Base-by-base conservation (phyloP, 2,113 vertebrate species). In the Phrynosoma blainvillii region DNA sequence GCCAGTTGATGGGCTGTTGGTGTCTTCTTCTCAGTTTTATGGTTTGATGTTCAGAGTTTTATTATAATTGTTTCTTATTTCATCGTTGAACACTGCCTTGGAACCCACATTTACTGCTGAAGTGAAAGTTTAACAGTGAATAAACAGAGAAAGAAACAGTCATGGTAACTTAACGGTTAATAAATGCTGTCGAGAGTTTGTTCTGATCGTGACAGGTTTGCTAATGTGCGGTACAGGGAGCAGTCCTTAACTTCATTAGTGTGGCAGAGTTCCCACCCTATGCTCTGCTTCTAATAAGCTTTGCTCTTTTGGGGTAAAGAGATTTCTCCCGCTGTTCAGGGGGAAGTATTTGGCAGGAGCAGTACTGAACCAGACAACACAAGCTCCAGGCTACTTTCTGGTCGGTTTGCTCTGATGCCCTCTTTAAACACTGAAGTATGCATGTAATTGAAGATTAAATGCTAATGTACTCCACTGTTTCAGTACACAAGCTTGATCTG, bases 371-470 rank as follows among this genome's bases (percentile, higher is more conserved):
- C 4, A 52, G 2, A 0, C 14, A 21, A 0, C 59, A n/a, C n/a
- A 65, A 9, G 32, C 77, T 78, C 13, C 90, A 78, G 82, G 80
- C 76, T 68, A 10, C 23, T 54, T 81, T 40, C 70, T 52, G 25
- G 9, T 12, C 0, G 90, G 88, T 84, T 96, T 90, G 88, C 32
- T 92, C 52, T 10, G 65, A 84, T 91, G 92, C 91, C 93, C 91
- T 93, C 91, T 92, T 56, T 18, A 74, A 65, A 66, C 32, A 9
- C 0, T 0, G 89, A 82, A 92, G 85, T 92, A 93, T 89, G 90
- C 81, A 85, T 88, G 1, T 88, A 88, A 91, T 40, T 42, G 65
- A 77, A 86, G 91, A 95, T 94, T 90, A 91, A 92, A 84, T 16
- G 79, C 68, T 89, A 70, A 36, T 9, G 89, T 90, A 87, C 85